Base-by-base conservation (phyloP, 2,888 invertebrate genomes). In the Isoperla grammatica region DNA sequence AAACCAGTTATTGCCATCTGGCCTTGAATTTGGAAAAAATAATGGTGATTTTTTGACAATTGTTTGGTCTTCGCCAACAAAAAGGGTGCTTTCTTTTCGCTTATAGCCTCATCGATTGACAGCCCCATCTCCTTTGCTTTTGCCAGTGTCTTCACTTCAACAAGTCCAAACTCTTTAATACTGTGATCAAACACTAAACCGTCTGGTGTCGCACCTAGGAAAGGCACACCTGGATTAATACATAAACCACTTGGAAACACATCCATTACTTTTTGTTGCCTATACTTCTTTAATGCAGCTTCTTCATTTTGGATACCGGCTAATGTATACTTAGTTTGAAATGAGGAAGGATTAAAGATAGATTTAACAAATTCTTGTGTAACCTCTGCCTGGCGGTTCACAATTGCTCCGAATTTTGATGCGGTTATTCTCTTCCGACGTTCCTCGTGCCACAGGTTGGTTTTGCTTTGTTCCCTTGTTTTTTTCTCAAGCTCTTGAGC, bases 121-220 rank as follows among this genome's bases (percentile, higher is more conserved):
- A 35, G 9, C 3, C 17, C 35, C 5, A 35, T 3, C 11, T 35
- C 35, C 35, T 13, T 50, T n/a, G 50, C 50, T 35, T 35, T 50
- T n/a, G 35, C 2, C 4, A 50, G 37, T 15, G 50, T 50, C 13
- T 50, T 50, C 6, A 50, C 13, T 11, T 50, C 50, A 1, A 50
- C 2, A 2, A 50, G 15, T 4, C 50, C 50, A 50, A 35, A 50
- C 11, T 13, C 17, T 2, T 15, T 15, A 2, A 13, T 8, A 22
- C 22, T 39, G 11, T 49, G 22, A 54, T 57, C 46, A 2, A 15
- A 43, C n/a, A 63, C 48, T 20, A 63, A 15, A n/a, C 57, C 45
- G 50, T 61, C 63, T 4, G 61, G 58, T 15, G 54, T 57, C 19
- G 61, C 57, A 22, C 63, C 53, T 5, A 63, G 48, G 11, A 29